Evolutionary conservation across 2,797 vertebrate species (phyloP), one percentile per base, ranked within the genome.

Genomic region (Furcifer pardalis): DNA sequence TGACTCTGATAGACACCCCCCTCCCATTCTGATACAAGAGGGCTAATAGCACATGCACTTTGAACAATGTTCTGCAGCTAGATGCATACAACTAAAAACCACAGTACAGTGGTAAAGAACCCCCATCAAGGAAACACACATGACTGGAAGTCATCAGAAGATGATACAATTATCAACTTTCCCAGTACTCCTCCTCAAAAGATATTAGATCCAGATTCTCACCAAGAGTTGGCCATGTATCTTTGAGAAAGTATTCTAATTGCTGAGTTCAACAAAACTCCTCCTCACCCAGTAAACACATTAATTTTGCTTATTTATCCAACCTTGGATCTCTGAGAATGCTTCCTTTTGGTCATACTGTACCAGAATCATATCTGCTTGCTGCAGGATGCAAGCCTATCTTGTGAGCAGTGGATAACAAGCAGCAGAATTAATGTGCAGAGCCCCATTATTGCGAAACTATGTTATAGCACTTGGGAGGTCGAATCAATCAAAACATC

Each of bases 291-390:
- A 86, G 81, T 17, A 86, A 77, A 82, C 65, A 71, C 35, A 23
- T 13, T 81, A 30, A 32, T 68, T 69, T 81, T 87, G 82, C 83
- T 62, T 71, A 27, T 25, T 84, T 82, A 42, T 30, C 89, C 87
- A 77, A 77, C 86, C 90, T 63, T 0, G 7, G 17, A 81, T 79
- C 77, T 25, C 59, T 85, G 81, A 56, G 56, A 92, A 89, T 60
- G n/a, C 1, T 66, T 71, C 19, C 83, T 78, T 1, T 0, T 69
- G 75, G 75, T 62, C 60, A 81, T 87, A n/a, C n/a, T n/a, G n/a
- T n/a, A 0, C 0, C 79, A 84, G 62, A 81, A 71, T 27, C 62
- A 80, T 63, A 44, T 25, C 49, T 63, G 66, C 73, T 63, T 37
- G 42, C 49, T 59, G 25, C 25, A 32, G 60, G 46, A 59, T 13